Conservation (phyloP, 2,888 invertebrate species). For the Scaptodrosophila latifasciaeformis region DNA sequence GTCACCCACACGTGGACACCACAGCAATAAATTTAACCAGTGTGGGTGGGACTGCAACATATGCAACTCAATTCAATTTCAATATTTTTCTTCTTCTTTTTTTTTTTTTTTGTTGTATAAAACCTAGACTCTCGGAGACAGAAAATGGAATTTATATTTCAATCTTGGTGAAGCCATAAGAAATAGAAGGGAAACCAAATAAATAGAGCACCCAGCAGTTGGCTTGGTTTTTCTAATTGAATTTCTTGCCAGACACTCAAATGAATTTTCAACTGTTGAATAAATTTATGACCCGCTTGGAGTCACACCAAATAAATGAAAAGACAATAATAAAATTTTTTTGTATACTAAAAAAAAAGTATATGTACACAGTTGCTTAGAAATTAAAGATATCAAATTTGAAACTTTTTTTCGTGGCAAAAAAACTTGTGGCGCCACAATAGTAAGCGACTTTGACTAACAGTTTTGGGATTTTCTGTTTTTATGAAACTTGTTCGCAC, state of each 20-base stretch:
- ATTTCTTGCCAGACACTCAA: constrained; percentile 39
- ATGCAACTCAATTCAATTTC: constrained; percentile 60
- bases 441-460: constrained; percentile 28
- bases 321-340: too few species aligned
- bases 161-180: too few species aligned
- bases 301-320: too few species aligned
- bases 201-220: background rate
- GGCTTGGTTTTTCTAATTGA: constrained; percentile 37
- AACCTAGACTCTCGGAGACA: constrained; percentile 19
- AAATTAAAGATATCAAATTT: constrained; percentile 50
- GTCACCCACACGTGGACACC: too few species aligned
- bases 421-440: constrained; percentile 58
- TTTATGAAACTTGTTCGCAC: constrained; percentile 19
- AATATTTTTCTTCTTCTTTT: too few species aligned
- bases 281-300: background rate
- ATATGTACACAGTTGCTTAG: too few species aligned
- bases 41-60: constrained; percentile 37
- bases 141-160: constrained; percentile 47
- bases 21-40: constrained; percentile 51
- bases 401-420: constrained; percentile 43
- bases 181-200: background rate
- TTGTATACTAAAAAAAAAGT: too few species aligned
- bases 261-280: constrained; percentile 31
- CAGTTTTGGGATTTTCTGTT: too few species aligned
- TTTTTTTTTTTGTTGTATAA: constrained; percentile 51